A percentile compares a stretch with the other conserved stretches of the same genome.
These are phyloP conservation scores for Xiphophorus hellerii DNA, from an alignment of 2,113 vertebrate genomes.

Conservation along the genomic window DNA sequence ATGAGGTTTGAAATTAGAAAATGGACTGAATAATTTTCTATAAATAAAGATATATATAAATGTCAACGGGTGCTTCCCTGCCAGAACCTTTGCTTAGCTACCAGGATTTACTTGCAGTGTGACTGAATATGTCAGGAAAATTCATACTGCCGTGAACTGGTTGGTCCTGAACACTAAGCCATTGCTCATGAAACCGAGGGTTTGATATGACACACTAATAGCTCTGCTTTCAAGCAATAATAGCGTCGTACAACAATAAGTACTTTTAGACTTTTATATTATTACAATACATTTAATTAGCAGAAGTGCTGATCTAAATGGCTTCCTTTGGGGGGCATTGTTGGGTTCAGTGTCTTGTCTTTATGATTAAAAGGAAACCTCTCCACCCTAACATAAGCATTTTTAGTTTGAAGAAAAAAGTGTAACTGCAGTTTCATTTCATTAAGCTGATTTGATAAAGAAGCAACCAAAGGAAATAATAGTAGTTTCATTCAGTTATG, in stretches of 20 bases:
- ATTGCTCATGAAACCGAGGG: constrained; percentile 56
- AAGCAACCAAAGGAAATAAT: no score
- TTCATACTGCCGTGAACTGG: constrained; percentile 50
- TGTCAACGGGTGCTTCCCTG: constrained; percentile 29
- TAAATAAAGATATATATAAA: neutral
- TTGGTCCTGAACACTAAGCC: constrained; percentile 64
- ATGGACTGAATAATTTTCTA: constrained; percentile 47
- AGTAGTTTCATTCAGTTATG: no score
- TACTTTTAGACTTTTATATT: constrained; percentile 43
- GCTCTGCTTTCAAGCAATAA: constrained; percentile 29
- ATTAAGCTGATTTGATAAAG: no score
- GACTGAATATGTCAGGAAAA: constrained; percentile 50
- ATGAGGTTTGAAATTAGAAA: constrained; percentile 56
- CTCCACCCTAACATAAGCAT: no score
- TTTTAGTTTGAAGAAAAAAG: neutral
- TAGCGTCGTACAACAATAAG: constrained; percentile 41
- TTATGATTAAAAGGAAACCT: neutral
- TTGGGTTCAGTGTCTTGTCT: neutral
- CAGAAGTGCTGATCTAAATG: neutral
- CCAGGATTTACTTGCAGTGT: constrained; percentile 48
- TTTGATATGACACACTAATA: constrained; percentile 57
- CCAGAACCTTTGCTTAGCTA: constrained; percentile 14
- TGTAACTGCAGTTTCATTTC: no score
- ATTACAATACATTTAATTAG: constrained; percentile 3
- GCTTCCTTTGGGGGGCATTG: neutral